Evolutionary conservation across 2,888 invertebrate species (phyloP).

Genomic region (Acleris laterana): DNA sequence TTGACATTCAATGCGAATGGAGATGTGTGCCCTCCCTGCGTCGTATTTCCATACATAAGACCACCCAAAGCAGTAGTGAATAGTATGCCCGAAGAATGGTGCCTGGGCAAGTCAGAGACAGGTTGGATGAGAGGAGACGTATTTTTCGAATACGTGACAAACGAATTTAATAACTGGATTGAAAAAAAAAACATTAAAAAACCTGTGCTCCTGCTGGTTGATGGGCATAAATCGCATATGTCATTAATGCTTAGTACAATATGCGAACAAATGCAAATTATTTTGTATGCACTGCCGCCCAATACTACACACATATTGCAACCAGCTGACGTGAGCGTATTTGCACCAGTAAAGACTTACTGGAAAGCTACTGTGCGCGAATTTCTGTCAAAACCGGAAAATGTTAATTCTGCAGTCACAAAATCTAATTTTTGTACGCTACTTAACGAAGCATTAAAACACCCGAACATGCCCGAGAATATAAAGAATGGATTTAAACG

Average conservation of each 20-base stretch:
- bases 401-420: constrained; percentile 11
- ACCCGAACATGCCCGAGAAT: constrained; percentile 26
- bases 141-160: too few relatives aligned
- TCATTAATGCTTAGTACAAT: constrained; percentile 9
- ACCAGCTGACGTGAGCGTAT: constrained; percentile 42
- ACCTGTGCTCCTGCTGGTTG: too few relatives aligned
- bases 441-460: constrained; percentile 35
- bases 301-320: constrained; percentile 48
- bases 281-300: constrained; percentile 46
- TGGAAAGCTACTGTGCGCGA: constrained; percentile 5
- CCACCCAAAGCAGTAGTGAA: too few relatives aligned
- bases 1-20: too few relatives aligned
- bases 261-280: constrained; percentile 35
- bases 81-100: too few relatives aligned
- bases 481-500: constrained; percentile 42
- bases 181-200: too few relatives aligned
- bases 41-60: too few relatives aligned
- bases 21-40: too few relatives aligned
- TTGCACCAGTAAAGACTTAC: constrained; percentile 10
- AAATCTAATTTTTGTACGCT: constrained; percentile 11
- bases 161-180: too few relatives aligned
- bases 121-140: too few relatives aligned
- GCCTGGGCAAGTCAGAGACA: too few relatives aligned
- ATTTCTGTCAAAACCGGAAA: constrained; percentile 13
- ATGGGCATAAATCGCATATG: too few relatives aligned